Base-by-base conservation (phyloP, 2,113 vertebrate species). In the Laterallus jamaicensis region DNA sequence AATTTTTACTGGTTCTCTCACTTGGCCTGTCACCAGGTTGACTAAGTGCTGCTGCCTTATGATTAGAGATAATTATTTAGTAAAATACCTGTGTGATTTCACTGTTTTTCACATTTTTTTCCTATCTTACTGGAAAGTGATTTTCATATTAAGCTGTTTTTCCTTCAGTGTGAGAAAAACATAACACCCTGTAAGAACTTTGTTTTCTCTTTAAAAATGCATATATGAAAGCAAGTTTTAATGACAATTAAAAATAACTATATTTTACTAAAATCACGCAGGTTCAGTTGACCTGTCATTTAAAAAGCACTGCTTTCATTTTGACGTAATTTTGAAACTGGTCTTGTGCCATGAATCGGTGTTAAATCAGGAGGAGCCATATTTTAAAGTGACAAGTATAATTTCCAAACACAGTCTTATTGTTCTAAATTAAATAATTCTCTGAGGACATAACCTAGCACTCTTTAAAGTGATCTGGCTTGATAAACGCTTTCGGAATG, bases 371-470 rank as follows among this genome's bases (percentile, higher is more conserved):
- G 56, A 92, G 83, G 25, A 88, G 54, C 29, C 1, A 6, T 66
- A 84, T 84, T 93, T 93, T 82, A 75, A 86, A 92, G 52, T 91
- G 76, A 37, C 77, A 91, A 49, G 44, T 82, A 44, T 76, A 89
- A 89, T 92, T 95, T 95, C 39, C 66, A 92, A 91, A 58, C 91
- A 79, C 9, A 84, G 3, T 10, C 31, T 93, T 39, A 82, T 91
- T 96, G 86, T 94, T 96, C 60, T 70, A 60, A 92, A 94, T 95
- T 68, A 94, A 92, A 95, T 78, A 91, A 91, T 93, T 91, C 54
- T 87, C 32, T 92, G 42, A 86, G 77, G 64, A 92, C 26, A 1
- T 82, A 95, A 71, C 29, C 66, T 59, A 86, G 26, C 32, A 67
- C 20, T 88, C 32, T 64, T 84, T 92, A 73, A 26, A 32, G 58